Conservation (phyloP, 2,888 invertebrate species). For the Limnephilus auricula region DNA sequence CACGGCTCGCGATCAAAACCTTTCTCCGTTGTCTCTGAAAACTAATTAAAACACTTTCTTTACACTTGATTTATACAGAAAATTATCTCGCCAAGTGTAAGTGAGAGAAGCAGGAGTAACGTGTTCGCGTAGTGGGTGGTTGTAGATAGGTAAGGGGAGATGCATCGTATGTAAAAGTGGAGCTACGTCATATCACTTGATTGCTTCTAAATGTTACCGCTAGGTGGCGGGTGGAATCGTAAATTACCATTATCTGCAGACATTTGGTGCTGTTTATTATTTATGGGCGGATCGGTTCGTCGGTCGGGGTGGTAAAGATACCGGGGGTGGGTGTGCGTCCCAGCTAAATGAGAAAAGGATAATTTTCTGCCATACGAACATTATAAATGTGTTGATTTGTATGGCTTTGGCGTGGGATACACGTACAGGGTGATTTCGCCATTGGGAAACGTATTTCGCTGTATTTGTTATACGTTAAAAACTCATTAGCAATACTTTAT, state of each 20-base stretch:
- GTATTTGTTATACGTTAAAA: slow-evolving; percentile 44
- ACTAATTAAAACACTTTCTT: slow-evolving; percentile 63
- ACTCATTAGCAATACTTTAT: slow-evolving; percentile 40
- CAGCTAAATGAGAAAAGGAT: slow-evolving; percentile 67
- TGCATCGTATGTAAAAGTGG: slow-evolving; percentile 65
- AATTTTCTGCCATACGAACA: slow-evolving; percentile 66
- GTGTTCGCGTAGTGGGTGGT: slow-evolving; percentile 3
- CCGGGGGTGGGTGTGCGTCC: slow-evolving; percentile 56
- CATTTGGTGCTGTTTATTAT: slow-evolving; percentile 77
- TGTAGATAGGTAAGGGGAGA: slow-evolving; percentile 45
- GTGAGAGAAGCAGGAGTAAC: slow-evolving; percentile 18
- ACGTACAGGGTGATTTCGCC: slow-evolving; percentile 44
- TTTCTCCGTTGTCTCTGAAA: slow-evolving; percentile 57
- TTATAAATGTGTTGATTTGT: slow-evolving; percentile 65
- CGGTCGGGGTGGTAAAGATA: slow-evolving; percentile 55
- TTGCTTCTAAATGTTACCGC: slow-evolving; percentile 67
- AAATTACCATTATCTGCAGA: slow-evolving; percentile 79
- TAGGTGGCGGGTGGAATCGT: slow-evolving; percentile 71
- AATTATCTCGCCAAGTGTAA: slow-evolving; percentile 55
- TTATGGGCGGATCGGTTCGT: slow-evolving; percentile 76
- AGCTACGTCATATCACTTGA: slow-evolving; percentile 67
- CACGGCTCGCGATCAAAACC: slow-evolving; percentile 47
- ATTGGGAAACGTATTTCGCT: slow-evolving; percentile 22
- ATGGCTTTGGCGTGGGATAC: slow-evolving; percentile 49
- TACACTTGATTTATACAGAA: slow-evolving; percentile 60